Percentiles rank a stretch among this genome's conserved stretches.
These are phyloP conservation scores for Pithecia hirsuta DNA, from an alignment of 2,797 vertebrate species.

Conservation along the genomic window DNA sequence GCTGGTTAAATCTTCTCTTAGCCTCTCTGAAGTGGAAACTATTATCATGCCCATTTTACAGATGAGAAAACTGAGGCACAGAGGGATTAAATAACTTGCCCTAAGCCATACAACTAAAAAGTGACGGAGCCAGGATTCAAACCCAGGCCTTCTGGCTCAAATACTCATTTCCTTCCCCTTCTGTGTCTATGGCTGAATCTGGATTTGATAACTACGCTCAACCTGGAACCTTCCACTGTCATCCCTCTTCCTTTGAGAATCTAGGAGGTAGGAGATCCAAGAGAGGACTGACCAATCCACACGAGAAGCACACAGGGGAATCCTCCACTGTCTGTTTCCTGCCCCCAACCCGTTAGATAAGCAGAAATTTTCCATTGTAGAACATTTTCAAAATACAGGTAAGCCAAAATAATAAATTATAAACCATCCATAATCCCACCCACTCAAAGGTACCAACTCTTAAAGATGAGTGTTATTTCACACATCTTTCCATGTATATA, in stretches of 20 bases:
- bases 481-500: not conserved
- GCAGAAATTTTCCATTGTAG: not conserved
- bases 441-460: not conserved
- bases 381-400: conserved; percentile 6
- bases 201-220: not conserved
- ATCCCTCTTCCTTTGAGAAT: not conserved
- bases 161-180: not conserved
- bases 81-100: not conserved
- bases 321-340: fast-evolving
- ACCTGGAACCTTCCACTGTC: not conserved
- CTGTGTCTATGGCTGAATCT: not conserved
- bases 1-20: not conserved
- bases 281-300: no score
- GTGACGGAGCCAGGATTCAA: not conserved
- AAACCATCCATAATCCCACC: not conserved
- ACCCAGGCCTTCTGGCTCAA: not conserved
- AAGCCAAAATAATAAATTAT: conserved; percentile 31
- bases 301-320: not conserved
- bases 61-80: not conserved
- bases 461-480: not conserved
- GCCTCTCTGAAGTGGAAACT: not conserved
- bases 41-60: not conserved
- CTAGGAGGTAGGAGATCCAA: not conserved
- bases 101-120: not conserved
- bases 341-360: not conserved